These are phyloP conservation scores for Crambe crambe DNA, from an alignment of 37 sponge, comb jelly and placozoan genomes.

Conservation along the genomic window DNA sequence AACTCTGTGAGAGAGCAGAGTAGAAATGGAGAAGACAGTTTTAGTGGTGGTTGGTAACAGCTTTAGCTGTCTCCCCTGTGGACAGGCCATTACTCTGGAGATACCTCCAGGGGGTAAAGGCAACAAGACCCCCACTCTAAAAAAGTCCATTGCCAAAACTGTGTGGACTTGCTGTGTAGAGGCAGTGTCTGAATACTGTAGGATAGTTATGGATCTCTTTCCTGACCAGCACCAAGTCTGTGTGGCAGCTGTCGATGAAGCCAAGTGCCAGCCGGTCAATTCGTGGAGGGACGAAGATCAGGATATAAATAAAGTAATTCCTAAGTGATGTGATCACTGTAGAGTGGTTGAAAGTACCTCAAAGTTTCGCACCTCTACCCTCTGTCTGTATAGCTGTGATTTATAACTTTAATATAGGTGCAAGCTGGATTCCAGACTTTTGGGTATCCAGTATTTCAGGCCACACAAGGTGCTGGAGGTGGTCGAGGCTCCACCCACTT, in stretches of 20 bases:
- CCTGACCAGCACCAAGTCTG: slow-evolving; percentile 78
- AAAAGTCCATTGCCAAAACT: slow-evolving; percentile 46
- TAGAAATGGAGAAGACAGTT: slow-evolving; percentile 78
- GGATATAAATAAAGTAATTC: slow-evolving; percentile 62
- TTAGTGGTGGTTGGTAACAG: slow-evolving; percentile 65
- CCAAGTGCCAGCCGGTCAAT: slow-evolving; percentile 73
- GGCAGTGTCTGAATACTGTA: slow-evolving; percentile 75
- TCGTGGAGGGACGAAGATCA: slow-evolving; percentile 89
- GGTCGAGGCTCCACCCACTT: slow-evolving; percentile 8
- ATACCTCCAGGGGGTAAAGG: slow-evolving; percentile 7
- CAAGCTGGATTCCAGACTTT: slow-evolving; percentile 71
- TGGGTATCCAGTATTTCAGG: slow-evolving; percentile 29
- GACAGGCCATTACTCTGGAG: slow-evolving; percentile 44
- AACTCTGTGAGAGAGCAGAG: no score
- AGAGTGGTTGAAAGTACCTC: neutral
- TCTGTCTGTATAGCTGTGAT: neutral
- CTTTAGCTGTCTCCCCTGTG: slow-evolving; percentile 15
- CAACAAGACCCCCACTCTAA: neutral
- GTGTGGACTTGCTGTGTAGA: slow-evolving; percentile 87
- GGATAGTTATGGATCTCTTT: slow-evolving; percentile 85
- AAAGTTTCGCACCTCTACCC: neutral
- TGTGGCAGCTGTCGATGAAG: slow-evolving; percentile 64
- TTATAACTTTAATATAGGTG: slow-evolving; percentile 28
- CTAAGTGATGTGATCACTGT: neutral
- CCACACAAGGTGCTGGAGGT: neutral